These are phyloP conservation scores for Mastigias papua DNA, from an alignment of 30 jellyfish, hydroid and myxozoan species.

Conservation along the genomic window DNA sequence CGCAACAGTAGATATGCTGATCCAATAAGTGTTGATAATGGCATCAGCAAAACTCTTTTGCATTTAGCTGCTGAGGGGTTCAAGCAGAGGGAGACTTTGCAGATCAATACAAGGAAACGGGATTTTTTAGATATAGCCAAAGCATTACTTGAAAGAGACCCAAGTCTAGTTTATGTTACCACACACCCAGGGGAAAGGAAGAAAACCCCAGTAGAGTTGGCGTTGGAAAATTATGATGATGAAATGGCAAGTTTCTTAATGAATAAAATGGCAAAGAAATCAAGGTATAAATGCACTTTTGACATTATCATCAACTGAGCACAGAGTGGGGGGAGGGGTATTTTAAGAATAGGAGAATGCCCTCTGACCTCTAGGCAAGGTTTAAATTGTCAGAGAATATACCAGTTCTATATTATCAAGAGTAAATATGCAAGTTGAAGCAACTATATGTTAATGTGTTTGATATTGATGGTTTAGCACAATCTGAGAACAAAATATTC, in stretches of 20 bases:
- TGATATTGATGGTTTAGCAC: too few species aligned
- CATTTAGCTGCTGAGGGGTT: slow-evolving; percentile 92
- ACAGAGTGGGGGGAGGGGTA: too few species aligned
- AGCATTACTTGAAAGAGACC: slow-evolving; percentile 54
- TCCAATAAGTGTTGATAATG: slow-evolving; percentile 31
- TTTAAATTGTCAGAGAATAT: too few species aligned
- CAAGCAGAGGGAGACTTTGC: slow-evolving; percentile 24
- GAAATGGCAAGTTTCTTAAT: slow-evolving; percentile 80
- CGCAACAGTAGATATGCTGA: slow-evolving; percentile 47
- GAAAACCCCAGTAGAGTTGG: slow-evolving; percentile 79
- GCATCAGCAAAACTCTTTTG: slow-evolving; percentile 63
- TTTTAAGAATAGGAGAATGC: too few species aligned
- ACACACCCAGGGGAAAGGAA: slow-evolving; percentile 61
- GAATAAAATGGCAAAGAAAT: slow-evolving; percentile 51
- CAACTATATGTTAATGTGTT: too few species aligned
- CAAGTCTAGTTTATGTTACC: slow-evolving; percentile 68
- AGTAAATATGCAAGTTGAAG: too few species aligned
- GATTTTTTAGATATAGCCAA: slow-evolving; percentile 70
- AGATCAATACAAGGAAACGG: slow-evolving; percentile 18
- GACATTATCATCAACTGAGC: too few species aligned
- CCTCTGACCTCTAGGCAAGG: too few species aligned
- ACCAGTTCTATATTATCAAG: too few species aligned
- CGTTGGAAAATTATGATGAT: slow-evolving; percentile 75
- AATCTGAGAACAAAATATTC: too few species aligned
- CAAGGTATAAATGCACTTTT: slow-evolving; percentile 18